phyloP scores from a whole-genome alignment of 1,140 invertebrate genomes.

The Papilio machaon region DNA sequence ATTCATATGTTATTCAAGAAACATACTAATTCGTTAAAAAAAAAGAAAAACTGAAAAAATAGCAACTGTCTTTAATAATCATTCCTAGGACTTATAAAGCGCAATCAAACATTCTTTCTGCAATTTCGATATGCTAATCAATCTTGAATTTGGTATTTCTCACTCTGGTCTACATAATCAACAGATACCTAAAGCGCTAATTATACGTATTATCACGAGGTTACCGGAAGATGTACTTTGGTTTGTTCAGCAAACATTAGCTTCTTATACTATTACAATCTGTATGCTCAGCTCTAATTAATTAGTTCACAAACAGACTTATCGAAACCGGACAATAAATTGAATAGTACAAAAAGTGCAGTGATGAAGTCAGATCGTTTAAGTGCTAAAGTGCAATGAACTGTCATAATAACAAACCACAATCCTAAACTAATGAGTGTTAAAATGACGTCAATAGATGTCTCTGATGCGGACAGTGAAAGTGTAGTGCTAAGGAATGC shows the following conservation, averaged over 20 bases:
- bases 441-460: constrained; percentile 45
- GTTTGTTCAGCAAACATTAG: constrained; percentile 44
- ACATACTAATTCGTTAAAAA: not conserved
- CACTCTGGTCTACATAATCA: constrained; percentile 1
- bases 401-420: constrained; percentile 15
- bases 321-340: constrained; percentile 11
- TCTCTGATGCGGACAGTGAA: constrained; percentile 47
- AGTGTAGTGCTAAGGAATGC: constrained; percentile 44
- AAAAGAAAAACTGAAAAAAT: not conserved
- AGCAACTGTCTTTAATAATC: not conserved
- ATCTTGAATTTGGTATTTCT: constrained; percentile 2
- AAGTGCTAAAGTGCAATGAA: constrained; percentile 17
- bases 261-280: not conserved
- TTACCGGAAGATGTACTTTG: constrained; percentile 53
- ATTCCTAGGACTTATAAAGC: not conserved
- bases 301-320: constrained; percentile 36
- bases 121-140: constrained; percentile 11
- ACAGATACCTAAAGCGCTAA: constrained; percentile 10
- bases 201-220: constrained; percentile 45
- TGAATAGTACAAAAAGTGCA: too few species aligned
- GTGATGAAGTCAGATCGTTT: not conserved
- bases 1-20: not conserved
- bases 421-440: not conserved
- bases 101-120: not conserved
- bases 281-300: constrained; percentile 9